Conservation (phyloP, 1,140 invertebrate genomes). For the Lepeophtheirus salmonis region DNA sequence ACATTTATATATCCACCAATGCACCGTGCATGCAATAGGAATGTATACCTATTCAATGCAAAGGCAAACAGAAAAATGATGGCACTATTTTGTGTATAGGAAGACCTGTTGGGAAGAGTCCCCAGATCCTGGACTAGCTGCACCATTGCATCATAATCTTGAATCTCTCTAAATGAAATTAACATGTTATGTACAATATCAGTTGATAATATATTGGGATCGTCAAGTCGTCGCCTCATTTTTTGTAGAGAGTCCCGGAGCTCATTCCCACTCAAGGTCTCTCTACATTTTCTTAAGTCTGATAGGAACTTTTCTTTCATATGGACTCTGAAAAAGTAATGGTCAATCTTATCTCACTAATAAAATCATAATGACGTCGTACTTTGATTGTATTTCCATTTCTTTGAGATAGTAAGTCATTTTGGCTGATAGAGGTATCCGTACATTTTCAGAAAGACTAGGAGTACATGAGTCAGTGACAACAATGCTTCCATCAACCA, state of each 20-base stretch:
- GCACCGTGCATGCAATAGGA: too few species aligned
- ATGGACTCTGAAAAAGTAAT: slow-evolving; percentile 47
- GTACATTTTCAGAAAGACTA: slow-evolving; percentile 37
- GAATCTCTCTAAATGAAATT: slow-evolving; percentile 56
- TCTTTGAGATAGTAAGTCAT: slow-evolving; percentile 68
- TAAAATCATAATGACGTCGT: slow-evolving; percentile 25
- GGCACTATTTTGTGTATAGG: slow-evolving; percentile 67
- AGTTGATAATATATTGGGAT: slow-evolving; percentile 83
- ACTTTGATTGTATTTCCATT: slow-evolving; percentile 83
- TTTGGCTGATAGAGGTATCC: slow-evolving; percentile 44
- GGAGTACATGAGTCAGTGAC: slow-evolving; percentile 54
- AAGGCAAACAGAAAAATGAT: slow-evolving; percentile 90
- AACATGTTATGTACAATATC: slow-evolving; percentile 84
- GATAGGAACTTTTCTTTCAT: slow-evolving; percentile 93
- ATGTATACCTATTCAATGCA: slow-evolving; percentile 82
- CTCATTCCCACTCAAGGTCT: slow-evolving; percentile 64
- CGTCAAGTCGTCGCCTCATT: slow-evolving; percentile 79
- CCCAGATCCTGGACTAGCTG: slow-evolving; percentile 84
- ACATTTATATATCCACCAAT: neutral
- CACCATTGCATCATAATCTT: slow-evolving; percentile 97
- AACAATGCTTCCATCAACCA: slow-evolving; percentile 41
- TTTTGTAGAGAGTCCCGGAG: slow-evolving; percentile 63
- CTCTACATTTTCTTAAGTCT: slow-evolving; percentile 79
- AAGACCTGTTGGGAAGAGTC: slow-evolving; percentile 72
- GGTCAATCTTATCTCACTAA: slow-evolving; percentile 5